Conservation (phyloP, 2,888 invertebrate genomes). For the Caenorhabditis panamensis region DNA sequence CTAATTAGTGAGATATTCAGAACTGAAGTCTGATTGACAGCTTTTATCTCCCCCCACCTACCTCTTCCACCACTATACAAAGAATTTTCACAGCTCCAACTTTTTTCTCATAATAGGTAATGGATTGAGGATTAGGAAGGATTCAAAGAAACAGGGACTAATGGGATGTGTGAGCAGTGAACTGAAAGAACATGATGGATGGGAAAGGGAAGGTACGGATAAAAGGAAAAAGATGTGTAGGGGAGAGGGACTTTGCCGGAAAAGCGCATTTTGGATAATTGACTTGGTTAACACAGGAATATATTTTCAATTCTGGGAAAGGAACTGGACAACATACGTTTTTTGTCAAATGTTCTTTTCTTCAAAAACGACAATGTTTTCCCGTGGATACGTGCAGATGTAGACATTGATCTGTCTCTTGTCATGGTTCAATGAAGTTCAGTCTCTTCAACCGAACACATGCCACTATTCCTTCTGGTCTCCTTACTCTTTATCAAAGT, state of each 20-base stretch:
- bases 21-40: background rate
- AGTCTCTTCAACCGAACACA: too few species aligned
- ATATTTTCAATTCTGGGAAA: background rate
- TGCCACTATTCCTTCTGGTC: too few species aligned
- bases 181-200: background rate
- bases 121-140: background rate
- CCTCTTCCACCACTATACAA: background rate
- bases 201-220: background rate
- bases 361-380: too few species aligned
- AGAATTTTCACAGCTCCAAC: background rate
- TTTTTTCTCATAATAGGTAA: background rate
- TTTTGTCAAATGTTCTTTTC: too few species aligned
- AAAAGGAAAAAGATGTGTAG: slow-evolving; percentile 1
- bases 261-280: slow-evolving; percentile 27
- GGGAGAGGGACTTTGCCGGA: slow-evolving; percentile 20
- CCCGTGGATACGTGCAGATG: too few species aligned
- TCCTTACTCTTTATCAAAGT: too few species aligned
- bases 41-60: too few species aligned
- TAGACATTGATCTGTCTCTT: too few species aligned
- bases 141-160: background rate
- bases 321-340: too few species aligned
- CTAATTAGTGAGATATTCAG: background rate
- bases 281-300: slow-evolving; percentile 13
- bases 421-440: too few species aligned
- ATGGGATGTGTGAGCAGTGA: slow-evolving; percentile 27